These are phyloP conservation scores for Psilopsiagon aymara DNA, from an alignment of 2,113 vertebrate species.

Conservation along the genomic window DNA sequence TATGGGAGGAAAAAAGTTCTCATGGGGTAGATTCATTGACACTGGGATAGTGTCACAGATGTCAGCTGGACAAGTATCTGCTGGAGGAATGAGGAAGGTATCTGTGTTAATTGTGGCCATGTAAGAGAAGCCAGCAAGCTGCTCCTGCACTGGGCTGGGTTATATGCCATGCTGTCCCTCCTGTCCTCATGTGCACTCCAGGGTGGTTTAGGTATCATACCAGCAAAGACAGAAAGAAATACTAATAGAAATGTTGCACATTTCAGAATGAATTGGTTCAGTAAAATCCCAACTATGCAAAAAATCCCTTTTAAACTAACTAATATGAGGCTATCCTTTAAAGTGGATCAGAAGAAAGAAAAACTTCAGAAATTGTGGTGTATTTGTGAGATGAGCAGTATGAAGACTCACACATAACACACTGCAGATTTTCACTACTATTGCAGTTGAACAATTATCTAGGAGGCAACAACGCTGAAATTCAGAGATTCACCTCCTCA, in stretches of 20 bases:
- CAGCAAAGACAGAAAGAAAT: background rate
- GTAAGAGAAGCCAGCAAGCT: background rate
- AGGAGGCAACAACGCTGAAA: background rate
- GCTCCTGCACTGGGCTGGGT: background rate
- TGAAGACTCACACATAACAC: background rate
- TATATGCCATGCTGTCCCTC: rapidly evolving
- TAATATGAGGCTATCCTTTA: background rate
- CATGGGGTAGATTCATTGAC: background rate
- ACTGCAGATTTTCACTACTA: background rate
- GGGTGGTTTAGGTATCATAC: background rate
- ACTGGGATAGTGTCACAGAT: rapidly evolving
- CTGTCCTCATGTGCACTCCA: rapidly evolving
- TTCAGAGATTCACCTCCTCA: background rate
- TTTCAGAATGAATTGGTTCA: background rate
- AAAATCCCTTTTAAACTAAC: background rate
- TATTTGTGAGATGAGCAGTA: background rate
- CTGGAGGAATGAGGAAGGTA: rapidly evolving
- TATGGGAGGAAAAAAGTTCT: background rate
- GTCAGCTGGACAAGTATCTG: background rate
- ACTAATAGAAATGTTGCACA: background rate
- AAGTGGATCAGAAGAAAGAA: background rate
- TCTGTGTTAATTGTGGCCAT: background rate
- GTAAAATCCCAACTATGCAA: background rate
- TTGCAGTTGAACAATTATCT: background rate
- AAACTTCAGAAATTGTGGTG: background rate